Evolutionary conservation across 2,888 invertebrate genomes (phyloP), one percentile per base, ranked within the genome.

Genomic region (Glaucopsyche alexis): DNA sequence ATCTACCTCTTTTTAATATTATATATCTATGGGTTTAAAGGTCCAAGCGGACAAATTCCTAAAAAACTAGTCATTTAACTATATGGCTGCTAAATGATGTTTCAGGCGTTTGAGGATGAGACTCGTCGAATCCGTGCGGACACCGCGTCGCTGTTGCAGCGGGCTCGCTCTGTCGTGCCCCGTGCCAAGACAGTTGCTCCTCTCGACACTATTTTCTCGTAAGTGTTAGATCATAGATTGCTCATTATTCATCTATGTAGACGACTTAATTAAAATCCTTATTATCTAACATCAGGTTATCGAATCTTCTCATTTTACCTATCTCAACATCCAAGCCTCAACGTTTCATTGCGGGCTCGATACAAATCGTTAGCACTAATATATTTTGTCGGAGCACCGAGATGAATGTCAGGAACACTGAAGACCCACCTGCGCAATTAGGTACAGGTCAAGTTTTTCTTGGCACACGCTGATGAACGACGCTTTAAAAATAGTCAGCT

Each of bases 31-130:
- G n/a, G n/a, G n/a, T n/a, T n/a, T n/a, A n/a, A n/a, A n/a, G n/a
- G n/a, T n/a, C n/a, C n/a, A n/a, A n/a, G n/a, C 1, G 14, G 4
- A 29, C 29, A 4, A 29, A 29, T 3, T 29, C 29, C 29, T 29
- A 29, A 29, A 29, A 29, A 29, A 4, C 29, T 29, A 29, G 29
- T 1, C 1, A 29, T 29, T 29, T 29, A n/a, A n/a, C n/a, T n/a
- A 67, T 19, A 7, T 11, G 16, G 47, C 11, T 47, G 7, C 2
- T 11, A 13, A 7, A 29, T 29, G 13, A 70, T 71, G 19, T 87
- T 88, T 13, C 94, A 97, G 97, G 94, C 94, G 80, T 97, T 97
- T 90, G 96, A 96, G 86, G 96, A 96, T 86, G 97, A 97, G 89
- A 95, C 96, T 78, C 95, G 95, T 83, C 94, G 95, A 81, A 97